Evolutionary conservation across 2,113 vertebrate genomes (phyloP), one percentile per base, ranked within the genome.

Genomic region (Corythoichthys intestinalis): DNA sequence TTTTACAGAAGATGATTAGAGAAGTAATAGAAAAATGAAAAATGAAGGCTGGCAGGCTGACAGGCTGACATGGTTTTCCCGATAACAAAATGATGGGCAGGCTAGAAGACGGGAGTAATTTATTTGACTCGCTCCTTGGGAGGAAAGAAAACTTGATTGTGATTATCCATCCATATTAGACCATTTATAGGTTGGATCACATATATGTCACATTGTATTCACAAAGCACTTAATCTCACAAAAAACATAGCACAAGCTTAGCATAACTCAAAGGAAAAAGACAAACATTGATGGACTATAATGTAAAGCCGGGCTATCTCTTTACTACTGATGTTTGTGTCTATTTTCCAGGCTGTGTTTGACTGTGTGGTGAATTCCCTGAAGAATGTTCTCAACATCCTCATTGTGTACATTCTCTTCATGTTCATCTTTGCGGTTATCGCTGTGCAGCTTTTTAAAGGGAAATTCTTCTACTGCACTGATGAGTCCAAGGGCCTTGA

Each of bases 341-440:
- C 5, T 47, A 28, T 47, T 39, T 77, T 56, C 4, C 89, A 99
- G 97, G 95, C 97, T 0, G 97, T 99, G 74, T 99, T 99, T 52
- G 97, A 98, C 93, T 99, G 97, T 0, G 96, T 99, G 67, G 96
- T 98, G 74, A 98, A 98, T 88, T 98, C 96, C 6, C 90, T 99
- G 90, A 98, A 96, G 93, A 99, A 99, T 0, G 97, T 98, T 6
- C 93, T 99, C 67, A 98, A 99, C 83, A 98, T 99, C 89, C 93
- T 99, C 76, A 95, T 98, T 0, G 97, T 99, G 67, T 99, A 98
- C 89, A 93, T 98, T 88, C 96, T 98, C 82, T 99, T 99, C 92
- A 99, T 99, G 97, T 97, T 99, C 92, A 99, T 99, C 83, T 99
- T 99, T 2, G 96, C 96, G 0, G 97, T 99, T 66, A 96, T 99